Base-by-base conservation (phyloP, 2,797 vertebrate genomes). In the Thunnus albacares region DNA sequence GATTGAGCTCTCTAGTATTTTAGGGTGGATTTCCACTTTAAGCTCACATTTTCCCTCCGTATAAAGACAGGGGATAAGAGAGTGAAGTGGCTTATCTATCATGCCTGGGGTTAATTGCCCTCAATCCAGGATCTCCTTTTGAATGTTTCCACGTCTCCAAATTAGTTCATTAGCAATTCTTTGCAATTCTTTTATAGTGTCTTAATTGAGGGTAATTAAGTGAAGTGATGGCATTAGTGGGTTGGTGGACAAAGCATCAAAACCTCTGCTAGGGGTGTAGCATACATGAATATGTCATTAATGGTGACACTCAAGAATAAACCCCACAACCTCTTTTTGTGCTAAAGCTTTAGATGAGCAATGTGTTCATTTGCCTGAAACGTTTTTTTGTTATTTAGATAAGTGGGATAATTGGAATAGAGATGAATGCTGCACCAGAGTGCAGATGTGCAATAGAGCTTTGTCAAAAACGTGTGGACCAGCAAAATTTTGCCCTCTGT, bases 141-240 rank as follows among this genome's bases (percentile, higher is more conserved):
- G 83, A 88, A 88, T 91, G 80, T 90, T 91, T 91, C 77, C 80
- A 91, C 83, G 87, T 93, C 78, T 88, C 85, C 67, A 94, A 94
- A 95, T 94, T 3, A 91, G 89, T 90, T 94, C 88, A 95, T 95
- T 95, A 94, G 92, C 94, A 95, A 93, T 95, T 95, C 92, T 93
- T 94, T 94, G 87, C 92, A 93, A 90, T 89, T 90, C 85, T 91
- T 92, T 87, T 92, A 91, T 94, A 87, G 91, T 88, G 88, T 94
- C 88, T 87, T 95, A 95, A 95, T 95, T 95, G 92, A 86, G 90
- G 92, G 92, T 85, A 95, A 95, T 95, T 94, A 95, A 94, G 87
- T 94, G 92, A 94, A 95, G 94, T 93, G 92, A 94, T 95, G 89
- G 90, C 83, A 90, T 92, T 94, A 92, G 90, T 90, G 89, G 91